Percentiles rank a stretch among this genome's conserved stretches.
These are phyloP conservation scores for human (Homo sapiens) DNA, from an alignment of 2,113 vertebrate species.

Conservation along the genomic window GRCh38 chr7:49033501-49034000, in stretches of 20 bases:
- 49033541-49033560: too few species aligned
- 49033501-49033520: too few species aligned
- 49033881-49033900: neutral
- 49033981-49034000: too few species aligned
- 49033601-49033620: neutral
- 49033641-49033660: too few species aligned
- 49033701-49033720: neutral
- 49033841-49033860: neutral
- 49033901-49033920: too few species aligned
- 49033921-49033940: neutral
- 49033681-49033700: neutral
- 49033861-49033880: neutral
- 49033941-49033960: too few species aligned
- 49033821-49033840: neutral
- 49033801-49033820: neutral
- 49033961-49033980: too few species aligned
- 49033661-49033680: neutral
- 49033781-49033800: neutral
- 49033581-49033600: neutral
- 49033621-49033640: neutral
- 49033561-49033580: neutral
- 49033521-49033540: too few species aligned
- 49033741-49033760: neutral
- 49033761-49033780: neutral
- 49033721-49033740: neutral